phyloP scores from a whole-genome alignment of 2,113 vertebrate genomes.

The Seriola dumerili region DNA sequence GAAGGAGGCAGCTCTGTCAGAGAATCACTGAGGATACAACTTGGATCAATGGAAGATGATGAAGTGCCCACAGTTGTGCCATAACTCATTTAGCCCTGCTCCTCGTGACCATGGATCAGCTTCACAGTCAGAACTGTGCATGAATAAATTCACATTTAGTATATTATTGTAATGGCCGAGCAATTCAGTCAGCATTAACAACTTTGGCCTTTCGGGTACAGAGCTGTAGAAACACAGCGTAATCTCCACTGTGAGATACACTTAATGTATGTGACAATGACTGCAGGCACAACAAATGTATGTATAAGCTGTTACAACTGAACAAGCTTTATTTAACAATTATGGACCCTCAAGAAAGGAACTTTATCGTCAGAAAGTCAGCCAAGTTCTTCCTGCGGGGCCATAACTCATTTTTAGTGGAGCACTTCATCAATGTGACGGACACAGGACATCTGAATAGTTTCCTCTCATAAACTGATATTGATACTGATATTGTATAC shows the following conservation, averaged over 20 bases:
- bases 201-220: slow-evolving; percentile 57
- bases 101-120: slow-evolving; percentile 42
- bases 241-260: slow-evolving; percentile 28
- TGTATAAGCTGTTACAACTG: neutral
- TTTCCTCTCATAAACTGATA: neutral
- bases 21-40: slow-evolving; percentile 51
- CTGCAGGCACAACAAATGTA: slow-evolving; percentile 27
- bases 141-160: slow-evolving; percentile 32
- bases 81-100: slow-evolving; percentile 65
- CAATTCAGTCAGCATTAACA: slow-evolving; percentile 63
- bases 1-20: slow-evolving; percentile 15
- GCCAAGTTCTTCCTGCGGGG: neutral
- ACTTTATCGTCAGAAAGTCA: neutral
- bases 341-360: neutral
- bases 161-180: slow-evolving; percentile 41
- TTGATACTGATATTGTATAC: neutral
- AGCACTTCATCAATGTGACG: neutral
- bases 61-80: slow-evolving; percentile 60
- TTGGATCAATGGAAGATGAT: slow-evolving; percentile 70
- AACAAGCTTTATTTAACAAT: neutral
- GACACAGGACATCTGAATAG: neutral
- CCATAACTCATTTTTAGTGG: neutral
- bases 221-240: slow-evolving; percentile 46
- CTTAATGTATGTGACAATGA: slow-evolving; percentile 18
- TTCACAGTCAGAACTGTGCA: slow-evolving; percentile 36